Base-by-base conservation (phyloP, 2,888 invertebrate genomes). In the Marasmarcha lunaedactyla region DNA sequence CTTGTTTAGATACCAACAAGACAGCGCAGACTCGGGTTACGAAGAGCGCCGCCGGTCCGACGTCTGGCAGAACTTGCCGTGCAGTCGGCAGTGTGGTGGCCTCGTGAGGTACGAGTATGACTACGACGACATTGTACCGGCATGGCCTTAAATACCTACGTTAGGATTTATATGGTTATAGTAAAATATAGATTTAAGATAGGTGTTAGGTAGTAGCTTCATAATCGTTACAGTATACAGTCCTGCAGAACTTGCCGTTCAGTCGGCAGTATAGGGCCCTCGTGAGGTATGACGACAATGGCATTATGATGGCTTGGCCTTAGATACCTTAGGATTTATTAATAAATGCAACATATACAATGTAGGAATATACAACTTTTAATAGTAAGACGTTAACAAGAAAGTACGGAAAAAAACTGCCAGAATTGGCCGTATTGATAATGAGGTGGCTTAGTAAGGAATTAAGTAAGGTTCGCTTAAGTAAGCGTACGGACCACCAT, bases 41-140 rank as follows among this genome's bases (percentile, higher is more conserved):
- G 65, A 66, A 13, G 64, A 68, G 33, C 46, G 60, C 1, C 68
- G 67, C 41, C 37, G 51, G 1, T 68, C 61, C 44, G 62, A 69
- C 42, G 66, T 66, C 48, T 61, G 71, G 64, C 71, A 74, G 51
- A 71, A 72, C 45, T 44, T 71, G 14, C 72, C 73, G 0, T 73
- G 76, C 58, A 71, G 63, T 51, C 57, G 78, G 9, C 78, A 81
- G 43, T 78, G 78, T 45, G 61, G 81, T 30, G 79, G 78, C 25
- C 63, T 81, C 45, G 81, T 83, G 70, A 83, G 83, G 83, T 83
- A 79, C 55, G 64, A 60, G 42, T 48, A 51, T 38, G 63, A 63
- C 40, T 49, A 57, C 42, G 59, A 73, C 38, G 47, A 55, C 37
- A 52, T 59, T 44, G 57, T 13, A 13, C 5, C 51, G 15, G 70